phyloP scores from a whole-genome alignment of 2,113 vertebrate species.

The Varanus salvator region DNA sequence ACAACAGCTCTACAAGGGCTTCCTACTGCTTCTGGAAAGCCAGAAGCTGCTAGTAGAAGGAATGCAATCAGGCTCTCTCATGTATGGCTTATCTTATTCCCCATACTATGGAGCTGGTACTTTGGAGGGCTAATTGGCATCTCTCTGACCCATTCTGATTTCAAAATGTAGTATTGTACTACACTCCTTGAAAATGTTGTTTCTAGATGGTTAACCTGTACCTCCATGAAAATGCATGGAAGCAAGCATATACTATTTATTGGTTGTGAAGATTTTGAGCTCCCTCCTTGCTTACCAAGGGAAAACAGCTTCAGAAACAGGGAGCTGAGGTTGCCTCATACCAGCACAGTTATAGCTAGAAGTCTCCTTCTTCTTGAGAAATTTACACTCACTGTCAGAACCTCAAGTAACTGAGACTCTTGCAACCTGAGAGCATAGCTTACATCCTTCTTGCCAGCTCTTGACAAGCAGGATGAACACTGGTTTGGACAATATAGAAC shows the following conservation, averaged over 20 bases:
- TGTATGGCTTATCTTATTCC: neutral
- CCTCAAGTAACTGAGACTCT: too few species aligned
- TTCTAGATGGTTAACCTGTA: neutral
- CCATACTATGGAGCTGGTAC: neutral
- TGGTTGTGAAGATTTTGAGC: neutral
- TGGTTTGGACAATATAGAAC: too few species aligned
- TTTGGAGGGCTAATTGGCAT: neutral
- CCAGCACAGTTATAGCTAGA: too few species aligned
- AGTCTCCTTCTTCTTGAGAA: too few species aligned
- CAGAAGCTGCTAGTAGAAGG: neutral
- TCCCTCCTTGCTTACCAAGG: neutral
- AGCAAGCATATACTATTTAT: neutral
- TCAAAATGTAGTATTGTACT: neutral
- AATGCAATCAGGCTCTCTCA: neutral
- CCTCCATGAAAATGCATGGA: neutral
- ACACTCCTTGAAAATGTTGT: neutral
- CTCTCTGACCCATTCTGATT: neutral
- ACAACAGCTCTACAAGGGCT: neutral
- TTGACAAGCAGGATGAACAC: too few species aligned
- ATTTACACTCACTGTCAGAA: too few species aligned
- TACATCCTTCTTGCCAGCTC: too few species aligned
- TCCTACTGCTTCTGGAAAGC: neutral
- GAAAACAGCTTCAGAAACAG: too few species aligned
- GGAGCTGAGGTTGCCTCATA: too few species aligned
- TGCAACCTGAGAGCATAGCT: too few species aligned